Conservation (phyloP, 2,888 invertebrate genomes). For the Pasiphila rectangulata region DNA sequence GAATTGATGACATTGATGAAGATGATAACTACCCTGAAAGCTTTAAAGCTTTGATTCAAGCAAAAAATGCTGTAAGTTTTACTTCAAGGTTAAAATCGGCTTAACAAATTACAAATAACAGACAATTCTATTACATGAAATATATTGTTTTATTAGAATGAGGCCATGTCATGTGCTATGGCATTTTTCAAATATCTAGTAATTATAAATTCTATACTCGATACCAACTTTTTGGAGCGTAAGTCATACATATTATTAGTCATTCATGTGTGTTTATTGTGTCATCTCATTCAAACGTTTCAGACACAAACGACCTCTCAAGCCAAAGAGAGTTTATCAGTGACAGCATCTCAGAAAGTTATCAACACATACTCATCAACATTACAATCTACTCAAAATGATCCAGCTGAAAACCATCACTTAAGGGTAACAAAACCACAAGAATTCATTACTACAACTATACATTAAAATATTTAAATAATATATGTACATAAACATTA, state of each 20-base stretch:
- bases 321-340: slow-evolving; percentile 71
- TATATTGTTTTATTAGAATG: too few species aligned
- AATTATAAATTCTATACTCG: too few species aligned
- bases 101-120: too few species aligned
- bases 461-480: neutral
- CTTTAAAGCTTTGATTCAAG: slow-evolving; percentile 83
- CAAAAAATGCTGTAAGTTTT: slow-evolving; percentile 77
- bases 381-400: slow-evolving; percentile 62
- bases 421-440: slow-evolving; percentile 60
- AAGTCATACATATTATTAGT: too few species aligned
- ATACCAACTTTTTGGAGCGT: too few species aligned
- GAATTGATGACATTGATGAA: slow-evolving; percentile 77
- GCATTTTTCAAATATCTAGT: neutral
- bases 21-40: slow-evolving; percentile 85
- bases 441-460: neutral
- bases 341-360: slow-evolving; percentile 76
- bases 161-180: too few species aligned
- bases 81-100: too few species aligned
- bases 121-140: too few species aligned
- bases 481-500: too few species aligned
- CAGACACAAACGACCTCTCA: slow-evolving; percentile 75
- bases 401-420: slow-evolving; percentile 60
- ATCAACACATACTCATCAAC: slow-evolving; percentile 62
- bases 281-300: slow-evolving; percentile 42
- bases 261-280: too few species aligned